Evolutionary conservation across 2,888 invertebrate species (phyloP), one percentile per base, ranked within the genome.

Genomic region (Ernsta delagoae): DNA sequence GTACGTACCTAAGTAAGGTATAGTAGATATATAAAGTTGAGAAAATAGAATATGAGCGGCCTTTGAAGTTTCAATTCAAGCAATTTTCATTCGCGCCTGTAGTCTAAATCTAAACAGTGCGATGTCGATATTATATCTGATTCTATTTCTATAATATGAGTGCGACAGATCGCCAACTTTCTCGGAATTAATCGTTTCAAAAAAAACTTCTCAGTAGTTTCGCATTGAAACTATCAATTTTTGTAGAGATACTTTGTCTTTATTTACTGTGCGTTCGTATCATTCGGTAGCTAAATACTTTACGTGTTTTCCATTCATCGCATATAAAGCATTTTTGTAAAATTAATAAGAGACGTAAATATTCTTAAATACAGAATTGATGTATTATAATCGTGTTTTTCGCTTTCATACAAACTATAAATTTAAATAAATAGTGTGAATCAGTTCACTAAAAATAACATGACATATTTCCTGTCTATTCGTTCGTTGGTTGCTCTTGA

Each of bases 81-180:
- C 59, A 71, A 70, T 74, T 63, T 74, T 71, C 70, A 59, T 70
- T 68, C 16, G 53, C 53, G 70, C 61, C 56, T 71, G 56, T 60
- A 70, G 70, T 72, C 66, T 67, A 63, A 72, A 65, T 59, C 48
- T 24, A 59, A 59, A 72, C 73, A 65, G 59, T 72, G 70, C 75
- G 75, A 72, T 71, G 75, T 70, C 72, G 76, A 77, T 79, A 83
- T 78, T 78, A 77, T 75, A 76, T 75, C 77, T 74, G 76, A 75
- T 79, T 80, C 79, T 82, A 79, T 81, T 84, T 81, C 77, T 78
- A 79, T 75, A 76, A 75, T 74, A 68, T 69, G 67, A 63, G 71
- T 75, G 74, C 79, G 83, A 79, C 82, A 77, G 74, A 76, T 76
- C 75, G 77, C 75, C 73, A 72, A 71, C 75, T 78, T 78, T 79